Conservation (phyloP, 92 coral and sea anemone genomes). For the Paragorgia papillata region DNA sequence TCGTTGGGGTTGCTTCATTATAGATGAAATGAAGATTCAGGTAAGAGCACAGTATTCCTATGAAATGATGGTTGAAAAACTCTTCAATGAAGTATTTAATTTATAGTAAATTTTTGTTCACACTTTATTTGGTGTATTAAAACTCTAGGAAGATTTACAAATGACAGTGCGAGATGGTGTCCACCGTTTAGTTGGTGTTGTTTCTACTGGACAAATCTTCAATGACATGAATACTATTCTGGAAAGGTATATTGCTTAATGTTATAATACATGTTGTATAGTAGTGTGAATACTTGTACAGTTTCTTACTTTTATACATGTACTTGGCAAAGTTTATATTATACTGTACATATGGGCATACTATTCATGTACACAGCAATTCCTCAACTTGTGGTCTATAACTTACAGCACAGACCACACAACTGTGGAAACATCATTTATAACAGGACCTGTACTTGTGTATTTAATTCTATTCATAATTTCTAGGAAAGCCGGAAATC, state of each 20-base stretch:
- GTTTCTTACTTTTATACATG: no score
- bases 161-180: constrained; percentile 33
- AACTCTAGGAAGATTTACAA: constrained; percentile 19
- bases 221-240: not conserved
- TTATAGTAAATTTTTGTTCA: not conserved
- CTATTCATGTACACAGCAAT: no score
- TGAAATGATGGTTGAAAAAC: not conserved
- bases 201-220: constrained; percentile 3
- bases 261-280: no score
- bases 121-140: not conserved
- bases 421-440: no score
- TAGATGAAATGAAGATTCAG: constrained; percentile 49
- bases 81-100: not conserved
- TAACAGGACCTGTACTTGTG: not conserved
- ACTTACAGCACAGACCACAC: no score
- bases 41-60: not conserved
- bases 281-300: no score
- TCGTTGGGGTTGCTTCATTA: constrained; percentile 34
- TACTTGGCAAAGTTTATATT: no score
- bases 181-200: constrained; percentile 31
- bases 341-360: constrained; percentile 2
- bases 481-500: constrained; percentile 29
- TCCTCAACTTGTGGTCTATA: no score
- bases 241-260: not conserved
- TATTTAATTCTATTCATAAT: not conserved